Evolutionary conservation across 2,113 vertebrate species (phyloP).

Genomic region (Apodemus speciosus): DNA sequence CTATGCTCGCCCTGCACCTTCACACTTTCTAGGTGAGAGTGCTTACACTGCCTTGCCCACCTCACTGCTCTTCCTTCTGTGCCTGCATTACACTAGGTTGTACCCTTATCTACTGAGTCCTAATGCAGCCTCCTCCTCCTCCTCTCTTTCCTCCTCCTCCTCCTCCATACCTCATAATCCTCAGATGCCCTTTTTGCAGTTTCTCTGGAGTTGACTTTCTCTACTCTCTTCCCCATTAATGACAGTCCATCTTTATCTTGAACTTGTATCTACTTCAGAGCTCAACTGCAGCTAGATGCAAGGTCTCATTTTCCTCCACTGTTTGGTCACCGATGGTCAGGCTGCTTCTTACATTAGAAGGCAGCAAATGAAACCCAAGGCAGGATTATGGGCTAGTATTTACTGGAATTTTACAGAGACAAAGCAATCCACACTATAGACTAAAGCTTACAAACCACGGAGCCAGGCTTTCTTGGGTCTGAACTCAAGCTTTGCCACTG

Average conservation of each 20-base stretch:
- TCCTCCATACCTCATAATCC: background rate
- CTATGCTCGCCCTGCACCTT: too few species aligned
- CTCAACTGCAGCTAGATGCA: background rate
- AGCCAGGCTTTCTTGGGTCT: background rate
- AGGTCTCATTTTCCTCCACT: background rate
- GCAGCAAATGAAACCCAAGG: constrained; percentile 17
- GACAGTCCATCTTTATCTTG: background rate
- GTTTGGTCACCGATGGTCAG: background rate
- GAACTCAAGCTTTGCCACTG: constrained; percentile 12
- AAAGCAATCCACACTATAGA: background rate
- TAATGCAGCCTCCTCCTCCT: background rate
- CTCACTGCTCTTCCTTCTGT: background rate
- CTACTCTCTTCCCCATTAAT: background rate
- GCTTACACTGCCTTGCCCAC: background rate
- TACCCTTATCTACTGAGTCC: background rate
- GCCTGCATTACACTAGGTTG: background rate
- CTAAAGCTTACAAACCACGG: background rate
- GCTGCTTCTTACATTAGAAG: background rate
- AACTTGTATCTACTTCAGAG: background rate
- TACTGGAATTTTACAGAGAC: background rate
- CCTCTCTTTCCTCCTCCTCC: background rate
- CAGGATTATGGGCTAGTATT: background rate
- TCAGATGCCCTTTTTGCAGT: background rate
- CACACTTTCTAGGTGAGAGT: background rate
- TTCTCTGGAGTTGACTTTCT: background rate